Percentiles rank a stretch among this genome's conserved stretches.
These are phyloP conservation scores for Allygus modestus DNA, from an alignment of 2,888 invertebrate species.

Conservation along the genomic window DNA sequence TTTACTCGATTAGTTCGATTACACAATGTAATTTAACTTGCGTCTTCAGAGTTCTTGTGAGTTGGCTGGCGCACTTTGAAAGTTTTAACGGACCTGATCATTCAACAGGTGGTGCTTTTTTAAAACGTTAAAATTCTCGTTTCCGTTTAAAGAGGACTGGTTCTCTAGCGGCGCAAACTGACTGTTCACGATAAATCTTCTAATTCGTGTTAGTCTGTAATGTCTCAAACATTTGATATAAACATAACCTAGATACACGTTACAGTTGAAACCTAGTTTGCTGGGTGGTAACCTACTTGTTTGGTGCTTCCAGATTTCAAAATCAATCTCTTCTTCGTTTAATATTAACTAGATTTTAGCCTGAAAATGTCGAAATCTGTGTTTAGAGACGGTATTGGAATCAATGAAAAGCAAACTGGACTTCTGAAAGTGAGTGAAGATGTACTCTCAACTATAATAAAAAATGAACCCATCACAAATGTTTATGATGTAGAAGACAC, in stretches of 20 bases:
- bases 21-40: conserved; percentile 6
- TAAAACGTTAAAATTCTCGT: background rate
- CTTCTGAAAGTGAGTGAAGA: conserved; percentile 85
- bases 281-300: conserved; percentile 18
- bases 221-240: background rate
- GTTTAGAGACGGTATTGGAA: conserved; percentile 61
- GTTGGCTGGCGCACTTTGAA: conserved; percentile 15
- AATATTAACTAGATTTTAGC: background rate
- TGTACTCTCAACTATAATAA: conserved; percentile 76
- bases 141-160: background rate
- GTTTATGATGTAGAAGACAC: conserved; percentile 89
- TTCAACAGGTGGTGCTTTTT: conserved; percentile 30
- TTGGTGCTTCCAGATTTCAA: background rate
- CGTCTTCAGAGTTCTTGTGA: background rate
- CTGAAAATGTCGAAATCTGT: conserved; percentile 48
- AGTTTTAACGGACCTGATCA: conserved; percentile 28
- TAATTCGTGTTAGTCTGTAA: background rate
- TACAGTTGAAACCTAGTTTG: background rate
- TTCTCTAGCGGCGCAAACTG: too few species aligned
- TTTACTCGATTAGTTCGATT: conserved; percentile 42
- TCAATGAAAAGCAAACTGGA: conserved; percentile 75
- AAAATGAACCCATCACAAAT: conserved; percentile 85
- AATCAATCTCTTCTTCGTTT: background rate
- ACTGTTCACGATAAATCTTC: too few species aligned
- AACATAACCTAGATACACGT: conserved; percentile 39